These are phyloP conservation scores for Drosophila greeni DNA, from an alignment of 2,888 invertebrate species.

Conservation along the genomic window DNA sequence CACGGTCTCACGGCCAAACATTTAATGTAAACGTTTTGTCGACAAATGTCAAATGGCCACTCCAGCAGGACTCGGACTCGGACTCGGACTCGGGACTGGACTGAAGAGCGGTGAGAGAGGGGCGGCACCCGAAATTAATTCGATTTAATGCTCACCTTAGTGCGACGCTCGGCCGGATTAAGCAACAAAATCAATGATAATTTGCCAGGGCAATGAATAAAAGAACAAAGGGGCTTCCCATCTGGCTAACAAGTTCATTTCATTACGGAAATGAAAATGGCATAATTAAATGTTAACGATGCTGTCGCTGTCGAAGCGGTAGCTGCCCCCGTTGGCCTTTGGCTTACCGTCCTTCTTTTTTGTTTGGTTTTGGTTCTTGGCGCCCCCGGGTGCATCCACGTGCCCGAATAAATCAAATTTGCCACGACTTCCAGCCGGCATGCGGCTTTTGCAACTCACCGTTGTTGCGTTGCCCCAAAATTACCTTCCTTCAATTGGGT, in stretches of 20 bases:
- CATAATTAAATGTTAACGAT: constrained; percentile 70
- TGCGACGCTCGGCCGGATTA: constrained; percentile 57
- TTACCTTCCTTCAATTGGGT: constrained; percentile 17
- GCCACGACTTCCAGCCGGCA: constrained; percentile 23
- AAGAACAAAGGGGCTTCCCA: constrained; percentile 34
- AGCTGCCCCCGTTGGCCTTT: constrained; percentile 6
- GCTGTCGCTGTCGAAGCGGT: constrained; percentile 10
- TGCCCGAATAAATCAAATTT: constrained; percentile 43
- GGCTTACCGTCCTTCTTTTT: background rate
- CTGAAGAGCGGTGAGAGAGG: constrained; percentile 1
- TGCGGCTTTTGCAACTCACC: constrained; percentile 39
- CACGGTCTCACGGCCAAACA: constrained; percentile 65
- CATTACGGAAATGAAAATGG: constrained; percentile 57
- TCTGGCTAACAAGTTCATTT: constrained; percentile 58
- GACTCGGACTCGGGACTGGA: constrained; percentile 14
- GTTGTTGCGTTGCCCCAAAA: constrained; percentile 12
- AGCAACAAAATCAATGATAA: constrained; percentile 68
- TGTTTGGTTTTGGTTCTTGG: constrained; percentile 2
- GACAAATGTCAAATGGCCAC: constrained; percentile 74
- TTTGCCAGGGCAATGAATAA: constrained; percentile 50
- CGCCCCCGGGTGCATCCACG: constrained; percentile 42
- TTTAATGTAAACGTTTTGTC: constrained; percentile 74
- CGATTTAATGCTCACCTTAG: constrained; percentile 67
- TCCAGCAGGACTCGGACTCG: constrained; percentile 25
- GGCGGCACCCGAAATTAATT: constrained; percentile 65